phyloP scores from a whole-genome alignment of 2,797 vertebrate genomes.

The Hoplostethus mediterraneus region DNA sequence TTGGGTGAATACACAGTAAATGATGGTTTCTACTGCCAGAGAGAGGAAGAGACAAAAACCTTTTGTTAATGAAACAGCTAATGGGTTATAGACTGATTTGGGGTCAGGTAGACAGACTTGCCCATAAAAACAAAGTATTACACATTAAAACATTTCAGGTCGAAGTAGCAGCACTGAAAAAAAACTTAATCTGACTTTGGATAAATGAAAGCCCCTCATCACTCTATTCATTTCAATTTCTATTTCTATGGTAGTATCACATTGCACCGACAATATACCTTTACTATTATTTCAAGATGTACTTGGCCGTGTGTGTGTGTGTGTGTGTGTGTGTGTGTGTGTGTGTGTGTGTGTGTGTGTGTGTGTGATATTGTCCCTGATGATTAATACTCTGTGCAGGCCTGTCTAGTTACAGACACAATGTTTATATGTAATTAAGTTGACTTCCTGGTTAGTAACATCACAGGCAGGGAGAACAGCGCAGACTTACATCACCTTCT shows the following conservation, averaged over 20 bases:
- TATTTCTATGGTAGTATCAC: background rate
- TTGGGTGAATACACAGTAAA: too few species aligned
- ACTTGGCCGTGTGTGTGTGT: background rate
- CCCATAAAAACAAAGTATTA: too few species aligned
- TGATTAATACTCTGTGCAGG: background rate
- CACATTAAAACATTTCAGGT: too few species aligned
- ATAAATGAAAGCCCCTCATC: background rate
- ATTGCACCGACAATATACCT: too few species aligned
- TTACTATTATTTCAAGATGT: too few species aligned
- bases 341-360: slow-evolving; percentile 18
- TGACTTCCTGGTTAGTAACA: slow-evolving; percentile 50
- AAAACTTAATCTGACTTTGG: background rate
- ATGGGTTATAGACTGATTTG: too few species aligned
- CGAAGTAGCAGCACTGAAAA: too few species aligned
- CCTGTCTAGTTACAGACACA: slow-evolving; percentile 9
- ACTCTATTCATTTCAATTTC: background rate
- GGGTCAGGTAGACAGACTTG: too few species aligned
- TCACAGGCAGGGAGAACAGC: background rate
- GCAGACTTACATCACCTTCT: background rate
- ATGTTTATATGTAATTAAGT: slow-evolving; percentile 37
- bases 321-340: slow-evolving; percentile 14
- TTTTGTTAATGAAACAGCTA: too few species aligned
- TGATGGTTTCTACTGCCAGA: too few species aligned
- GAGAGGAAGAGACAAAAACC: too few species aligned
- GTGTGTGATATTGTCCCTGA: slow-evolving; percentile 19